Conservation (phyloP, 2,888 invertebrate genomes). For the Halictus quadricinctus region DNA sequence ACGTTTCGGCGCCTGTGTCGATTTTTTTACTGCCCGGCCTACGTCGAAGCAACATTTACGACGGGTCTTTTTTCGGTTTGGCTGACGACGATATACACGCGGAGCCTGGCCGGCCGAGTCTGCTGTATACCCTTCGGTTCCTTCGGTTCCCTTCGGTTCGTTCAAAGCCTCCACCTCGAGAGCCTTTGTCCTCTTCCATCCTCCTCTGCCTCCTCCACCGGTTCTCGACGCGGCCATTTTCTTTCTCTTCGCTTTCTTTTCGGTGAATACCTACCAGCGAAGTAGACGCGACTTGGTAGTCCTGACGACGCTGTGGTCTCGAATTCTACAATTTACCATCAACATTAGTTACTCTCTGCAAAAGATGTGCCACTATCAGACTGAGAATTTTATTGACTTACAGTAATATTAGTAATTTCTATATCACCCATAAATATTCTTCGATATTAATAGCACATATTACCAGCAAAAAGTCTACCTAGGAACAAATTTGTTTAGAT, state of each 20-base stretch:
- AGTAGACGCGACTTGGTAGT: constrained; percentile 46
- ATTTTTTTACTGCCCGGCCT: constrained; percentile 25
- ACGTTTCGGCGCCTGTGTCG: constrained; percentile 10
- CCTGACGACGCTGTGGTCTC: constrained; percentile 22
- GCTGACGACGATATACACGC: constrained; percentile 26
- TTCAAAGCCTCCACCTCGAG: constrained; percentile 31
- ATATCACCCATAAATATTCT: not conserved
- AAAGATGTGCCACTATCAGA: too few species aligned
- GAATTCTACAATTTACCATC: not conserved
- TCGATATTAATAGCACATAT: not conserved
- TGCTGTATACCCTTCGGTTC: not conserved
- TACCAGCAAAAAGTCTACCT: not conserved
- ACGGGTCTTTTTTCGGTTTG: constrained; percentile 47
- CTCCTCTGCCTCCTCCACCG: constrained; percentile 39
- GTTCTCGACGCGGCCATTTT: constrained; percentile 48
- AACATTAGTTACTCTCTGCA: not conserved
- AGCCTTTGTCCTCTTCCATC: constrained; percentile 56
- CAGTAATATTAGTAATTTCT: too few species aligned
- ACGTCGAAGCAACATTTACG: constrained; percentile 64
- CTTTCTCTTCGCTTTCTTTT: constrained; percentile 60
- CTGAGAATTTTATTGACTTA: too few species aligned
- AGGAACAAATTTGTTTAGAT: not conserved
- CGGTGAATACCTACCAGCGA: constrained; percentile 40
- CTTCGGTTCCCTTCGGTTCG: not conserved
- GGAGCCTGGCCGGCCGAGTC: not conserved